phyloP scores from a whole-genome alignment of 2,797 vertebrate genomes.

The Carduelis carduelis region DNA sequence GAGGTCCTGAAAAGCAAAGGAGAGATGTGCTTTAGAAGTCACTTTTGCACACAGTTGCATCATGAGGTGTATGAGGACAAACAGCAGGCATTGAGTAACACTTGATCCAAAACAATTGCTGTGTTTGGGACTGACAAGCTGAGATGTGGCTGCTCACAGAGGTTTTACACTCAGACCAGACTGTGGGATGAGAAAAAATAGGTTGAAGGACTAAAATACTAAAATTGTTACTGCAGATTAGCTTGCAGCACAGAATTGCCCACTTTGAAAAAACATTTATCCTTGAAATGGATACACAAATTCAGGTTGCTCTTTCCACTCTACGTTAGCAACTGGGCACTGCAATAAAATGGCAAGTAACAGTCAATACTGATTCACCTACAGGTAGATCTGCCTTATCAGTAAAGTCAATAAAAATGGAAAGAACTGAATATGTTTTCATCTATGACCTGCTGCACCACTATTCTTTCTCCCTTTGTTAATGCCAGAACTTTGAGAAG shows the following conservation, averaged over 20 bases:
- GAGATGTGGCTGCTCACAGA: neutral
- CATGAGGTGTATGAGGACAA: neutral
- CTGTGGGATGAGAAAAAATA: neutral
- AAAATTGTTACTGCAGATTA: neutral
- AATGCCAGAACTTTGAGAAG: neutral
- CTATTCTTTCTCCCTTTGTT: neutral
- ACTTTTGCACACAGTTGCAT: neutral
- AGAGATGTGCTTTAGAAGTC: neutral
- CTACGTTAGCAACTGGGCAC: neutral
- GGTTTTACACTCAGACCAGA: neutral
- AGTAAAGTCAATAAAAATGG: neutral
- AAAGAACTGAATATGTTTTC: neutral
- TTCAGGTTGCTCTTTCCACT: neutral
- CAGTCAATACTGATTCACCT: neutral
- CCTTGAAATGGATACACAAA: neutral
- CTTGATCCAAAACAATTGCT: neutral
- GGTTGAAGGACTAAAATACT: neutral
- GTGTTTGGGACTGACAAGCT: neutral
- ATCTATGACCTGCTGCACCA: fast-evolving
- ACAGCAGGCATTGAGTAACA: neutral
- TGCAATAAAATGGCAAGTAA: neutral
- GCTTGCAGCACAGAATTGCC: neutral
- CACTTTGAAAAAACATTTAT: neutral
- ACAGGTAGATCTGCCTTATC: neutral
- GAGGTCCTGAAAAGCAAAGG: slow-evolving; percentile 82